Base-by-base conservation (phyloP, 2,888 invertebrate genomes). In the Argyresthia albistria region DNA sequence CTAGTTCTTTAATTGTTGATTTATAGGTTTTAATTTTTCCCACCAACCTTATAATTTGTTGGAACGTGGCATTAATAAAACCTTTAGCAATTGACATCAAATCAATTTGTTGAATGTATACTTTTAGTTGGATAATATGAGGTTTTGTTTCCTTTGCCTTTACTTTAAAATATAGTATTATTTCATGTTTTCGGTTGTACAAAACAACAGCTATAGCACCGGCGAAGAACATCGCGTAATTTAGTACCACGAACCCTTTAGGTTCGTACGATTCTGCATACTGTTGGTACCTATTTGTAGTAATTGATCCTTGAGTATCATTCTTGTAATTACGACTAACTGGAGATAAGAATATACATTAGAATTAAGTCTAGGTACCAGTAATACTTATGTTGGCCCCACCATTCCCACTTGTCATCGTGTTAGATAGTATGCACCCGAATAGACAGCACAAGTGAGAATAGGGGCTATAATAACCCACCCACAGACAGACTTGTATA, bases 161-260 rank as follows among this genome's bases (percentile, higher is more conserved):
- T 8, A 10, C 7, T n/a, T 61, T 66, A 0, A 65, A 64, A 43
- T 57, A 67, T 8, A 58, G 46, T 6, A 73, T 47, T 15, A 78
- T 67, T 56, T 72, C 65, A 3, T 58, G 62, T 59, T 76, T 76
- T 52, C 60, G 76, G 46, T 76, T 71, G 36, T 69, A 70, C 11
- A 73, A 47, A 3, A 67, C 65, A 8, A 83, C 67, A 4, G 65
- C 66, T 14, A 77, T 53, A 16, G 70, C 78, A 43, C 76, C 78
- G 36, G 72, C 72, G 8, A 76, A 53, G 54, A 81, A 77, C 64
- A 74, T 73, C 1, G 66, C 47, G 50, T 70, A 69, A 53, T 77
- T 4, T 7, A 47, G 12, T 25, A 25, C 6, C 25, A 25, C 25
- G 25, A 25, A 25, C 25, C 6, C 25, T 25, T 25, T 25, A 25